A percentile compares a stretch with the other conserved stretches of the same genome.
phyloP scores from a whole-genome alignment of 2,888 invertebrate genomes.

The Oxycera nigricornis region DNA sequence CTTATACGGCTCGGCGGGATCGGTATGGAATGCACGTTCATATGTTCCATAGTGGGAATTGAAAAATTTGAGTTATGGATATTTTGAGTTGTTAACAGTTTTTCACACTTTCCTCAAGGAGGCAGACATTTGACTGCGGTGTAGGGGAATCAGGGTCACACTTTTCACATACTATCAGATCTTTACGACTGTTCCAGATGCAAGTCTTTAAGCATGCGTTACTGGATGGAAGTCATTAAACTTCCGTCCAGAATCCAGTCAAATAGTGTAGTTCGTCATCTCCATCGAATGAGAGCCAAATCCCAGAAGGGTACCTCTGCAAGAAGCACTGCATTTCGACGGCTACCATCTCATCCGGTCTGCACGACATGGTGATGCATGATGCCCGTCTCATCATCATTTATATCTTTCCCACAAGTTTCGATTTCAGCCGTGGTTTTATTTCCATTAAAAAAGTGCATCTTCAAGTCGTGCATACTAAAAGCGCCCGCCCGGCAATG shows the following conservation, averaged over 20 bases:
- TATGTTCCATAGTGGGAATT: not conserved
- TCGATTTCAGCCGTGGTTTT: slow-evolving; percentile 39
- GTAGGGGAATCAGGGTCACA: not conserved
- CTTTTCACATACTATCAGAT: not conserved
- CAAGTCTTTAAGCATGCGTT: not conserved
- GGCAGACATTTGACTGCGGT: not conserved
- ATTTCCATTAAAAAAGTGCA: slow-evolving; percentile 31
- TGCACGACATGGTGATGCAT: slow-evolving; percentile 4
- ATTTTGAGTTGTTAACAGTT: not conserved
- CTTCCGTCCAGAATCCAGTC: not conserved
- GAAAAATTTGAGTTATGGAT: not conserved
- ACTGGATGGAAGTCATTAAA: not conserved
- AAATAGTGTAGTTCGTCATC: not conserved
- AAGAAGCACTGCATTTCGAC: not conserved
- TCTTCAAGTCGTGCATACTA: slow-evolving; percentile 31
- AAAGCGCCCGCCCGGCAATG: slow-evolving; percentile 9
- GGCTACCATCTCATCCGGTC: slow-evolving; percentile 7
- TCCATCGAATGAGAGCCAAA: not conserved
- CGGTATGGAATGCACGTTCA: not conserved
- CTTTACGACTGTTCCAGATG: not conserved
- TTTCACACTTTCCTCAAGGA: not conserved
- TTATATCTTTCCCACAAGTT: slow-evolving; percentile 38
- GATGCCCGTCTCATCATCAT: not conserved
- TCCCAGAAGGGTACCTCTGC: not conserved
- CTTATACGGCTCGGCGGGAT: not conserved